Evolutionary conservation across 2,888 invertebrate species (phyloP).

Genomic region (Nymphalis polychloros): DNA sequence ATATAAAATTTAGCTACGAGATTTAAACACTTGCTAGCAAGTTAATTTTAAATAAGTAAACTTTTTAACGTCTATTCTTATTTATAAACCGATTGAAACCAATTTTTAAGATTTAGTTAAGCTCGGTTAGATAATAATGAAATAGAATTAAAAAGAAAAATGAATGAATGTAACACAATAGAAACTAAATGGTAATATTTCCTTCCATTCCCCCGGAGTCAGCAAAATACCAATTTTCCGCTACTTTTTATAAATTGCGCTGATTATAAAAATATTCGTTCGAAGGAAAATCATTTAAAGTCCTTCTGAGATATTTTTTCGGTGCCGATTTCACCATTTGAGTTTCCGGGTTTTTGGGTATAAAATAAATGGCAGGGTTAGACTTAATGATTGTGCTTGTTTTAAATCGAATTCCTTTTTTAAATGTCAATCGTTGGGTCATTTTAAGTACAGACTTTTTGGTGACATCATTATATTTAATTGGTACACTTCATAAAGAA

Average conservation of each 20-base stretch:
- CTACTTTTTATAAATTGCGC: slow-evolving; percentile 22
- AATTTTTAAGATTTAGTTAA: too few species aligned
- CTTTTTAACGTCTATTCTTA: too few species aligned
- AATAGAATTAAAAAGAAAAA: background rate
- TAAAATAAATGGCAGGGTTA: slow-evolving; percentile 39
- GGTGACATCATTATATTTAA: too few species aligned
- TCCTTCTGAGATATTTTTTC: slow-evolving; percentile 47
- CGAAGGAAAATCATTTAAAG: slow-evolving; percentile 54
- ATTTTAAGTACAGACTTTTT: background rate
- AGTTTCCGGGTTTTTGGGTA: slow-evolving; percentile 43
- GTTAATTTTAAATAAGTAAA: too few species aligned
- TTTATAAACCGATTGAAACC: too few species aligned
- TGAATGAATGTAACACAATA: background rate
- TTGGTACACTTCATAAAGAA: too few species aligned
- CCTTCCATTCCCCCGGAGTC: background rate
- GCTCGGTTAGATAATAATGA: too few species aligned
- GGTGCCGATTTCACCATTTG: slow-evolving; percentile 31
- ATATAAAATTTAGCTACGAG: too few species aligned
- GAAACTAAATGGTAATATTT: background rate
- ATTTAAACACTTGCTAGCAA: too few species aligned
- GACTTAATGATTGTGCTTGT: slow-evolving; percentile 39
- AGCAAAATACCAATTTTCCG: background rate
- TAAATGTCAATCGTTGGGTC: background rate
- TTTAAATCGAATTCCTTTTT: slow-evolving; percentile 32
- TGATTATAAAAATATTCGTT: slow-evolving; percentile 33